Conservation (phyloP, 2,113 vertebrate species). For the Corythoichthys haematopterus region DNA sequence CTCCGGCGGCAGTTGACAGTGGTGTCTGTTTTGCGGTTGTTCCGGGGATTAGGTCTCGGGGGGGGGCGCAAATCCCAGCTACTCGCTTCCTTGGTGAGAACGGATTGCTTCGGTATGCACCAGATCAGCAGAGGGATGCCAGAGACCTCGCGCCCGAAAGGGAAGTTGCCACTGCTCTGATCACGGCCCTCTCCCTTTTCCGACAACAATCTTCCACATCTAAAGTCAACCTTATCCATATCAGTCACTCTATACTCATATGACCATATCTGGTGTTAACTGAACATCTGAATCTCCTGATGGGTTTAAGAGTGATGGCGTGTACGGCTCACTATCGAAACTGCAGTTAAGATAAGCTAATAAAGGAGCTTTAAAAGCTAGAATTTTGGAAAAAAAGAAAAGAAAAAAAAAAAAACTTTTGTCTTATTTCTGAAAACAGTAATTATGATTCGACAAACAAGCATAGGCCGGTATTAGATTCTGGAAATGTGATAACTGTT, state of each 20-base stretch:
- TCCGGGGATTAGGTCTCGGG: conserved; percentile 67
- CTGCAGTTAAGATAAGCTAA: conserved; percentile 33
- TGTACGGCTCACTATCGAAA: conserved; percentile 27
- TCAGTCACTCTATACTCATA: conserved; percentile 30
- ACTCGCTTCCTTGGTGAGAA: conserved; percentile 70
- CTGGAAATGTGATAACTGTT: too few species aligned
- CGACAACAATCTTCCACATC: conserved; percentile 47
- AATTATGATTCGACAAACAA: too few species aligned
- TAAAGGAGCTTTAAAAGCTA: conserved; percentile 16
- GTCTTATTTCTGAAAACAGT: too few species aligned
- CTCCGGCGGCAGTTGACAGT: conserved; percentile 30
- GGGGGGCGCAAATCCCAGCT: conserved; percentile 67
- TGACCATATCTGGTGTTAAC: conserved; percentile 50
- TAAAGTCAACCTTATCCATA: conserved; percentile 47
- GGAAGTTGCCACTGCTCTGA: conserved; percentile 21
- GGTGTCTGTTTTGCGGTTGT: conserved; percentile 72
- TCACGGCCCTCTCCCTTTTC: conserved; percentile 27
- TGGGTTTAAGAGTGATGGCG: conserved; percentile 10
- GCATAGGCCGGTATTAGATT: too few species aligned
- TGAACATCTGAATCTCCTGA: conserved; percentile 20
- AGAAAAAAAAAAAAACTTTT: too few species aligned
- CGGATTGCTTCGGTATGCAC: conserved; percentile 71
- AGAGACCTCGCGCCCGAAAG: conserved; percentile 39
- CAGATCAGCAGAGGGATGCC: conserved; percentile 64
- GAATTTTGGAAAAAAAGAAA: too few species aligned